Percentiles rank a stretch among this genome's conserved stretches.
Evolutionary conservation across 2,888 invertebrate species (phyloP).

Genomic region (Apoda limacodes): DNA sequence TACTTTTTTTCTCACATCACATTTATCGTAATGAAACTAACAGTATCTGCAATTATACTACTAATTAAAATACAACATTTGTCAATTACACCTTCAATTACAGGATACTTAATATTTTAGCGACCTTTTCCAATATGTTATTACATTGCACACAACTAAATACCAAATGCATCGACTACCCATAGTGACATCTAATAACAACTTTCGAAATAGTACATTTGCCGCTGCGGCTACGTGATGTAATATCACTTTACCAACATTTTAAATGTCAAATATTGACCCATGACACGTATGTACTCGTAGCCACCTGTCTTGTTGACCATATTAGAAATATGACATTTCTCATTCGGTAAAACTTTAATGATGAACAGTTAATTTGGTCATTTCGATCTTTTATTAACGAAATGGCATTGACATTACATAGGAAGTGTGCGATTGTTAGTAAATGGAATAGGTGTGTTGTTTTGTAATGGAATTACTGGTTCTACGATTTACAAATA

Average conservation of each 20-base stretch:
- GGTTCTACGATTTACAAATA: no score
- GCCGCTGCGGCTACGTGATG: conserved; percentile 29
- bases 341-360: no score
- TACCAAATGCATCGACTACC: conserved; percentile 33
- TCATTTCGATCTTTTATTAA: no score
- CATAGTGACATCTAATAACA: conserved; percentile 39
- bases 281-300: conserved; percentile 40
- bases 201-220: conserved; percentile 33
- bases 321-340: no score
- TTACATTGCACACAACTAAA: conserved; percentile 42
- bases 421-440: no score
- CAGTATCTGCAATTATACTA: conserved; percentile 25
- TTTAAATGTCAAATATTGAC: conserved; percentile 64
- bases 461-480: no score
- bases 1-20: no score
- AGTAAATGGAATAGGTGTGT: no score
- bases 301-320: conserved; percentile 39
- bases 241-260: conserved; percentile 36
- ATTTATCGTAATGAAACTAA: conserved; percentile 13
- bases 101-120: conserved; percentile 30
- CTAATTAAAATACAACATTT: conserved; percentile 23
- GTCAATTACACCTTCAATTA: conserved; percentile 34
- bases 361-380: no score
- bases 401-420: no score
- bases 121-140: conserved; percentile 42